phyloP scores from a whole-genome alignment of 2,113 vertebrate genomes.

The Phyllostomus discolor region DNA sequence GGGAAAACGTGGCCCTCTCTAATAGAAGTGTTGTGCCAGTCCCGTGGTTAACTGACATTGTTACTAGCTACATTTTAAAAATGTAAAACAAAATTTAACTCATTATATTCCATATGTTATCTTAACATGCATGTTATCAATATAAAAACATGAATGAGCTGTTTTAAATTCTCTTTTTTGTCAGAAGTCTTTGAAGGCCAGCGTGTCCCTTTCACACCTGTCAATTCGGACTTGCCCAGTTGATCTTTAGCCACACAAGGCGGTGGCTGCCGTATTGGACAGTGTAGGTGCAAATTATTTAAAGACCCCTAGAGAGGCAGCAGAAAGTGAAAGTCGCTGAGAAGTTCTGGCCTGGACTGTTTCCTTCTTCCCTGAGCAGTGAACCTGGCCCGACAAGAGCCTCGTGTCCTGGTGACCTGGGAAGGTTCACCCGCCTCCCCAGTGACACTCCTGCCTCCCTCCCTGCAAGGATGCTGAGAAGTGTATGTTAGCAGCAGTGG shows the following conservation, averaged over 20 bases:
- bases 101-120: neutral
- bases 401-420: neutral
- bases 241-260: accelerated
- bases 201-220: neutral
- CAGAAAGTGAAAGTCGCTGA: neutral
- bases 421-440: accelerated
- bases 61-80: neutral
- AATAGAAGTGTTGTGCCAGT: accelerated
- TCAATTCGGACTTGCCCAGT: neutral
- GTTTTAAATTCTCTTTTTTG: neutral
- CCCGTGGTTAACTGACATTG: neutral
- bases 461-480: neutral
- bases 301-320: neutral
- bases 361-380: neutral
- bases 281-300: neutral
- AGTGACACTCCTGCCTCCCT: neutral
- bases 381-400: neutral
- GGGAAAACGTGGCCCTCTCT: neutral
- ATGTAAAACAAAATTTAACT: neutral
- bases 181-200: neutral
- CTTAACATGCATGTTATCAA: neutral
- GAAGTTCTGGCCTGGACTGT: neutral
- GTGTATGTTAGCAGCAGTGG: accelerated
- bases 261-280: neutral
- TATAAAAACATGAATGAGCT: neutral